Evolutionary conservation across 2,797 vertebrate species (phyloP), one percentile per base, ranked within the genome.

Genomic region (Psittacula echo): DNA sequence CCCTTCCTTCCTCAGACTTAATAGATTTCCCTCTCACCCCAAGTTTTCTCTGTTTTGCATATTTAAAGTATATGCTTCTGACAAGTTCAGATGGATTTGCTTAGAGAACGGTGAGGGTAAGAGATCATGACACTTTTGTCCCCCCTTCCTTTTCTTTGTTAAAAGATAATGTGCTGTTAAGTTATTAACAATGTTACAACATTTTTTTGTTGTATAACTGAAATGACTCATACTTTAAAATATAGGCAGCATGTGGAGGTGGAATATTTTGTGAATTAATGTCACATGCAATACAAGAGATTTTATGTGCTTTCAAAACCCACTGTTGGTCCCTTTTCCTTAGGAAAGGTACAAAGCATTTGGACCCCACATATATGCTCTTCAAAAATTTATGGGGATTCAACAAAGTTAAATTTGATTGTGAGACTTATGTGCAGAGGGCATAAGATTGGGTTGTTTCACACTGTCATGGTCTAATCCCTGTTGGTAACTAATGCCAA

Each of bases 61-160:
- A 29, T 80, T 77, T 73, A 42, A 83, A 22, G 14, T 16, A 2
- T 10, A 4, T 30, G 15, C 3, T 60, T 71, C 18, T 2, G 5
- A 56, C 7, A 88, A 79, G 24, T 68, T 75, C 19, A 76, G 11
- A 19, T 32, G 13, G 7, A 74, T 77, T 89, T 80, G 15, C 42
- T 39, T 70, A 8, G 15, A 48, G 19, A 79, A 62, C 5, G 32
- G 11, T 8, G 2, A 19, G 10, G 20, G 20, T 44, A 71, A 64
- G 19, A 60, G 7, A 73, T 19, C 56, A 16, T 41, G n/a, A 54
- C 1, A 7, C 3, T 50, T 11, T 13, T 4, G 3, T 2, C 6
- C 1, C 5, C 1, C 1, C 3, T 2, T 9, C 7, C 7, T 11
- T 7, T 19, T 10, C 13, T 4, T 7, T 8, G 5, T 45, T 73